Conservation (phyloP, 1,140 invertebrate genomes). For the Hypothenemus hampei region DNA sequence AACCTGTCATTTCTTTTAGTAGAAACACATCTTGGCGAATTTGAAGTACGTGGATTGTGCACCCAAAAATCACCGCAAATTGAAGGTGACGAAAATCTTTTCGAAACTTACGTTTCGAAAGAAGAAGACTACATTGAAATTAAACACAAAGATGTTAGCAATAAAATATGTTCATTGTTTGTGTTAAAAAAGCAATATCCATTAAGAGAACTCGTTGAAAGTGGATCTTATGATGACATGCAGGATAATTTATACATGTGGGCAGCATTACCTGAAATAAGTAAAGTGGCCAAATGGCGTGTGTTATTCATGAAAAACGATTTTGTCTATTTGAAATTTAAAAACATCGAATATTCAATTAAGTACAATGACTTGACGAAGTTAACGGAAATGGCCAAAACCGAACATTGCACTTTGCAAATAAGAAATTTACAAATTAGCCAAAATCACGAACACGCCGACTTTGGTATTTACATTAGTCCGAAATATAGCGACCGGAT, state of each 20-base stretch:
- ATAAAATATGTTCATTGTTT: constrained; percentile 18
- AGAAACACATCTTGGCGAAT: constrained; percentile 28
- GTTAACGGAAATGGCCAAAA: constrained; percentile 29
- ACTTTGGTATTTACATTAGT: constrained; percentile 36
- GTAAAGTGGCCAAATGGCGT: constrained; percentile 31
- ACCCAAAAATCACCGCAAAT: constrained; percentile 17
- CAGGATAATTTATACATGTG: constrained; percentile 26
- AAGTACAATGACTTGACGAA: constrained; percentile 35
- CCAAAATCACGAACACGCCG: constrained; percentile 15
- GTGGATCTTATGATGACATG: constrained; percentile 4
- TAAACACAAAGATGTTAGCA: constrained; percentile 29
- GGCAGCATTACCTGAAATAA: constrained; percentile 27
- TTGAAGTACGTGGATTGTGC: constrained; percentile 34
- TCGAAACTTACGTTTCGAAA: background rate
- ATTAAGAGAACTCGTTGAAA: constrained; percentile 17
- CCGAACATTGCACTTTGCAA: constrained; percentile 26
- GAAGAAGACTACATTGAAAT: constrained; percentile 4
- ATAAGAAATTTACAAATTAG: constrained; percentile 23
- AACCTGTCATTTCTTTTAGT: constrained; percentile 30
- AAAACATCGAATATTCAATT: constrained; percentile 31
- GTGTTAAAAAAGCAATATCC: constrained; percentile 19
- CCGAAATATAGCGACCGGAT: constrained; percentile 30
- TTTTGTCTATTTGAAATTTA: constrained; percentile 33
- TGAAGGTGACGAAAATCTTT: background rate
- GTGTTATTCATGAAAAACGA: constrained; percentile 36